Percentiles rank a stretch among this genome's conserved stretches.
Evolutionary conservation across 2,888 invertebrate genomes (phyloP).

Genomic region (Polydrusus pterygomalis): DNA sequence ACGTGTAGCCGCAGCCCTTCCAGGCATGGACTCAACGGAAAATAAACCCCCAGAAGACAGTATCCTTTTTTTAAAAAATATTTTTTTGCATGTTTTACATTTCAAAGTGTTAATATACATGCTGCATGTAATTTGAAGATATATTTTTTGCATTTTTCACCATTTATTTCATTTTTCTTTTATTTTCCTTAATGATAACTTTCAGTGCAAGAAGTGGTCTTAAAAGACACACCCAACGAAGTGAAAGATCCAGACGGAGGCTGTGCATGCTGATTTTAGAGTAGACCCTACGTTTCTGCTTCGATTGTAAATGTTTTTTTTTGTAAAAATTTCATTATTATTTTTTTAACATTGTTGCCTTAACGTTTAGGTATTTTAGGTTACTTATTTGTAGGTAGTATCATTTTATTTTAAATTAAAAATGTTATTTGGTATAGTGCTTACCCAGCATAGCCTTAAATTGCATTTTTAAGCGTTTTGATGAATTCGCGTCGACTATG

Average conservation of each 20-base stretch:
- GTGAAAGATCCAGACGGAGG: conserved; percentile 93
- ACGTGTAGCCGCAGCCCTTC: conserved; percentile 97
- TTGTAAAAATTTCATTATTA: conserved; percentile 46
- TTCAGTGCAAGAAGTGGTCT: conserved; percentile 98
- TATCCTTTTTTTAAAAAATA: conserved; percentile 80
- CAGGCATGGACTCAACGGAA: conserved; percentile 98
- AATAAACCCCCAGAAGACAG: conserved; percentile 97
- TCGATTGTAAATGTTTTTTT: conserved; percentile 48
- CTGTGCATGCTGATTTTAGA: conserved; percentile 85
- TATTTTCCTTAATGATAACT: conserved; percentile 78
- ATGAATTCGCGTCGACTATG: conserved; percentile 29
- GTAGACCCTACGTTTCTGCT: conserved; percentile 40
- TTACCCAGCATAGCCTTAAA: conserved; percentile 30
- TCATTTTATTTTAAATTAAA: conserved; percentile 22
- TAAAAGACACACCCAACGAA: conserved; percentile 97
- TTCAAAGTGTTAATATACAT: neutral
- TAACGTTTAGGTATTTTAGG: conserved; percentile 42
- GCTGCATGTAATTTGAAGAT: conserved; percentile 43
- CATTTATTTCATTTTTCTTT: conserved; percentile 61
- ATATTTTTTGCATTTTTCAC: conserved; percentile 58
- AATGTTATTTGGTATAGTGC: conserved; percentile 32
- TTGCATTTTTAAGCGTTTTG: conserved; percentile 38
- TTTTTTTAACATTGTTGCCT: conserved; percentile 52
- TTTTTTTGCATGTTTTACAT: conserved; percentile 49
- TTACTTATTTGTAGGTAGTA: conserved; percentile 31